Conservation (phyloP, 64 coral and sea anemone species). For the Pocillopora verrucosa region DNA sequence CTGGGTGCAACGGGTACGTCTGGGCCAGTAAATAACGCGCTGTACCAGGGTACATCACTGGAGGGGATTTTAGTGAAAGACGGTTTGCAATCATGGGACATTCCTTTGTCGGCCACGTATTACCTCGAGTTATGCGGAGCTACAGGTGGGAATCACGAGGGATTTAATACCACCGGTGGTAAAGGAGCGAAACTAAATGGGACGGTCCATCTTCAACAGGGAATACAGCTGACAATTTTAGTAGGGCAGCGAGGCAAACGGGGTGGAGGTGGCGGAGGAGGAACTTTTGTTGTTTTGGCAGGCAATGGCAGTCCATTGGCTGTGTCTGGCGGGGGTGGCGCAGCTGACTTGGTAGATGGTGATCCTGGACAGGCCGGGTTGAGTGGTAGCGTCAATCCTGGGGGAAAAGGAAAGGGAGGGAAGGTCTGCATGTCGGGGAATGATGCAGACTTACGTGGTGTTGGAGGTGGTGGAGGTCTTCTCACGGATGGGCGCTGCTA, state of each 20-base stretch:
- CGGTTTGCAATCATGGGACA: slow-evolving; percentile 7
- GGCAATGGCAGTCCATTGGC: slow-evolving; percentile 5
- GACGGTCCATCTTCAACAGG: neutral
- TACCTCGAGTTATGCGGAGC: slow-evolving; percentile 5
- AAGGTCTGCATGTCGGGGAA: neutral
- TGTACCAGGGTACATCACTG: slow-evolving; percentile 18
- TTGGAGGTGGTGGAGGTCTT: slow-evolving; percentile 23
- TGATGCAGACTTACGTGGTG: neutral
- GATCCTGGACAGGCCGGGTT: slow-evolving; percentile 16
- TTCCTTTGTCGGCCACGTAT: slow-evolving; percentile 14
- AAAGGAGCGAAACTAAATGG: neutral
- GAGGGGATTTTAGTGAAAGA: neutral
- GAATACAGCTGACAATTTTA: slow-evolving; percentile 26
- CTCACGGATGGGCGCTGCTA: slow-evolving; percentile 10
- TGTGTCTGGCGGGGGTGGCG: slow-evolving; percentile 4
- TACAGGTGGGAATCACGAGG: neutral
- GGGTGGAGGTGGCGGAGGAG: slow-evolving; percentile 19
- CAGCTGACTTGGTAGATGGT: slow-evolving; percentile 14
- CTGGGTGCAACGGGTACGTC: slow-evolving; percentile 13
- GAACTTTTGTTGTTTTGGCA: slow-evolving; percentile 16
- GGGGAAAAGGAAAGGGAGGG: neutral
- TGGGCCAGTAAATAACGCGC: neutral
- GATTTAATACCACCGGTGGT: neutral
- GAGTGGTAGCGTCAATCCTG: neutral
- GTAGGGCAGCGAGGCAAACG: neutral